Percentiles rank a stretch among this genome's conserved stretches.
Conservation (phyloP, 2,113 vertebrate species). For the Entomyzon cyanotis region DNA sequence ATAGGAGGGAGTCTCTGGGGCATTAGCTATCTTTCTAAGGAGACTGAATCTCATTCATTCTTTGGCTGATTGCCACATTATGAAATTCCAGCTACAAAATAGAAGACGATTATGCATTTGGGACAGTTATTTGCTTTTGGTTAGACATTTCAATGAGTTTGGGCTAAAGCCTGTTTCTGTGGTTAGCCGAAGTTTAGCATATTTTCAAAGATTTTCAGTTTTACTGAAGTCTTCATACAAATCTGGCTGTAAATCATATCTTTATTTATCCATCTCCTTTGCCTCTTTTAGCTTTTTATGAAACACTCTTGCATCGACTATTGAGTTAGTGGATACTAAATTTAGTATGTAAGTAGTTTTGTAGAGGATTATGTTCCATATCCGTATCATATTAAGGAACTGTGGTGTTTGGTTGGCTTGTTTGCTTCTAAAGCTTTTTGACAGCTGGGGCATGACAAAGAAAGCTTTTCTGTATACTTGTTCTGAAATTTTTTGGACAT, state of each 20-base stretch:
- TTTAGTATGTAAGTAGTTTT: background rate
- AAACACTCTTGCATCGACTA: background rate
- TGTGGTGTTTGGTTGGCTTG: background rate
- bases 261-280: background rate
- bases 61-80: background rate
- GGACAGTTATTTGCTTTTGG: background rate
- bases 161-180: background rate
- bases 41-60: background rate
- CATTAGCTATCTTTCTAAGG: background rate
- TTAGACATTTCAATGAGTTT: background rate
- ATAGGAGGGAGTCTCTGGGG: background rate
- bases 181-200: background rate
- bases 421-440: conserved; percentile 3
- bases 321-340: conserved; percentile 7
- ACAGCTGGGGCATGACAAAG: background rate
- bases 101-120: background rate
- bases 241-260: background rate
- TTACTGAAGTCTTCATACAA: background rate
- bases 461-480: background rate
- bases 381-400: background rate
- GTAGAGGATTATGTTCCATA: background rate
- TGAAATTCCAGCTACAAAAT: background rate
- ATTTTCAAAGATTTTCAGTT: conserved; percentile 8
- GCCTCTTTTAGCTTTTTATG: background rate
- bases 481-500: background rate